Evolutionary conservation across 2,113 vertebrate genomes (phyloP).

Genomic region (Typhlomys cinereus): DNA sequence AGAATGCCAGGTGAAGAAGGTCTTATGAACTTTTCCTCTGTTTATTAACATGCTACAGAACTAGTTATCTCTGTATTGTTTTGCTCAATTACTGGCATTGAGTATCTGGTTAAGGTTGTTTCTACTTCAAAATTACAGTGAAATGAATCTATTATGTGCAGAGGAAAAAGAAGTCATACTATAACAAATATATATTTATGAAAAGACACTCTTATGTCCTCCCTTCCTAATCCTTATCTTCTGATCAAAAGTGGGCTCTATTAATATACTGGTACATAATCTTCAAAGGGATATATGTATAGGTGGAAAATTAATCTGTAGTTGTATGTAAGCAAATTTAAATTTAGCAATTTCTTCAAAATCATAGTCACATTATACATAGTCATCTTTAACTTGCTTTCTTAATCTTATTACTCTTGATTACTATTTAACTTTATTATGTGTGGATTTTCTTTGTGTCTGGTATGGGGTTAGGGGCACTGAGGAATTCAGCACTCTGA

Average conservation of each 20-base stretch:
- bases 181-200: neutral
- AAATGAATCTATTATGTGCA: neutral
- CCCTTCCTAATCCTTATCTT: neutral
- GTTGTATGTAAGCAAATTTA: neutral
- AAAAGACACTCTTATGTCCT: neutral
- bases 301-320: neutral
- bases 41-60: neutral
- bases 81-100: too few species aligned
- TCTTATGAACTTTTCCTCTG: neutral
- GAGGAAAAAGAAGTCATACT: neutral
- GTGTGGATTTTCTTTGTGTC: too few species aligned
- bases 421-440: neutral
- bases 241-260: neutral
- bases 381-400: neutral
- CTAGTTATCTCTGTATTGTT: too few species aligned
- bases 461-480: too few species aligned
- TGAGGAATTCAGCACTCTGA: too few species aligned
- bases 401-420: neutral
- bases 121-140: neutral
- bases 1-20: neutral
- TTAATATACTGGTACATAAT: neutral
- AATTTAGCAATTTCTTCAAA: neutral
- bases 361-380: neutral
- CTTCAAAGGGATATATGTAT: neutral
- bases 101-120: too few species aligned